Base-by-base conservation (phyloP, 2,888 invertebrate genomes). In the Leucozona laternaria region DNA sequence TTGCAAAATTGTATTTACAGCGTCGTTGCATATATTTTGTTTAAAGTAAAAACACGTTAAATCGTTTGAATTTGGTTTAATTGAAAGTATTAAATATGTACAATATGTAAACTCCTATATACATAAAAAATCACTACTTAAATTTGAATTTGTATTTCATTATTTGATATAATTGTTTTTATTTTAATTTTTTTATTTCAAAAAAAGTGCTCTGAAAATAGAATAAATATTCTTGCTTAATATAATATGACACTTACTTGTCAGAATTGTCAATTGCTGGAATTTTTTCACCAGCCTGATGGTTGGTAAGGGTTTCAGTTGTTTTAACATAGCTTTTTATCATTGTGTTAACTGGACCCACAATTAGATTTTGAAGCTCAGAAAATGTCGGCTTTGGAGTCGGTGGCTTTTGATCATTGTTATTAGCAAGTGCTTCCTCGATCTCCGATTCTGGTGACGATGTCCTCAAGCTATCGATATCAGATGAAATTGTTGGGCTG, bases 361-460 rank as follows among this genome's bases (percentile, higher is more conserved):
- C 37, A 15, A 50, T 88, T 4, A 91, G 57, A 8, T 90, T 88
- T n/a, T 90, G 91, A 79, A 92, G 88, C 80, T 92, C 92, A 10
- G 91, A 89, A 62, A 91, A 87, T 22, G 91, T 91, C 8, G 92
- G 92, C 55, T 91, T 91, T 4, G 92, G 92, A 58, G 92, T 91
- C 4, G 92, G 91, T 43, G 92, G 90, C 83, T 90, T 90, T 78
- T 90, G 89, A 57, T 90, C 90, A 22, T 88, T 88, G 22, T 60
- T 85, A 77, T 91, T 92, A 58, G 92, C 91, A 81, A 92, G 82
- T 1, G 91, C 91, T 34, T 90, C 86, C 71, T 92, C 92, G 17
- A 92, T 92, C 89, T 93, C 92, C 60, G 93, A 91, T 82, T 92
- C 92, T 13, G 92, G 91, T 22, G 92, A 91, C 4, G 91, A 90